Conservation (phyloP, 2,888 invertebrate species). For the Elgonia sp. region DNA sequence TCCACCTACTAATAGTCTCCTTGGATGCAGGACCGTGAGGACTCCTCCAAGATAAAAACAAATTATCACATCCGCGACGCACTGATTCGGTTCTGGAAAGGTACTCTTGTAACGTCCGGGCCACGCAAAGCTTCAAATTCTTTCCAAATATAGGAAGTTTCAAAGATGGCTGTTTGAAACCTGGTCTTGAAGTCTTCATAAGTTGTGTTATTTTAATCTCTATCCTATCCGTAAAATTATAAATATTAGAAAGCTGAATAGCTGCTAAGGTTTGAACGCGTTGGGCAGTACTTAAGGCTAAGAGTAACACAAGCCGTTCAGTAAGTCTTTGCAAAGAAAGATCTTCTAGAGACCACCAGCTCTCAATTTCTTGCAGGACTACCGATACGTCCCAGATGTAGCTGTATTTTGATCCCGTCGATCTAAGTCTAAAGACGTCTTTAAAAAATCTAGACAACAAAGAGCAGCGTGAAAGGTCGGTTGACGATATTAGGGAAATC, state of each 20-base stretch:
- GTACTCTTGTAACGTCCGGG: background rate
- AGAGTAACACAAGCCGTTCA: background rate
- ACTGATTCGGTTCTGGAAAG: background rate
- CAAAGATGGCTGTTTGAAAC: background rate
- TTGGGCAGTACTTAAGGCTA: background rate
- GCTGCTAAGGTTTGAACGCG: background rate
- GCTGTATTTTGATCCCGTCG: slow-evolving; percentile 52
- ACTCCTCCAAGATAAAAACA: background rate
- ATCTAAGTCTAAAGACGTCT: slow-evolving; percentile 37
- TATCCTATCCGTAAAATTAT: background rate
- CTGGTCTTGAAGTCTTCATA: background rate
- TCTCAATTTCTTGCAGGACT: background rate
- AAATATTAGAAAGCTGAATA: background rate
- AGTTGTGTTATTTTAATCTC: slow-evolving; percentile 5
- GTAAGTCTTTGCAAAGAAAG: background rate
- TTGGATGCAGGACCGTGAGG: background rate
- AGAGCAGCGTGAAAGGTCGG: background rate
- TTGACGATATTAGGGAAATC: slow-evolving; percentile 49
- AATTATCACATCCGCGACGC: background rate
- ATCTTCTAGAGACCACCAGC: background rate
- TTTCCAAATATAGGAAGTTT: background rate
- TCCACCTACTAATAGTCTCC: background rate
- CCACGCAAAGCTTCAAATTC: background rate
- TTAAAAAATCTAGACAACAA: slow-evolving; percentile 57
- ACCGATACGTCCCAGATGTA: slow-evolving; percentile 53